Evolutionary conservation across 1,140 invertebrate genomes (phyloP), one percentile per base, ranked within the genome.

Genomic region (Onthophagus taurus): DNA sequence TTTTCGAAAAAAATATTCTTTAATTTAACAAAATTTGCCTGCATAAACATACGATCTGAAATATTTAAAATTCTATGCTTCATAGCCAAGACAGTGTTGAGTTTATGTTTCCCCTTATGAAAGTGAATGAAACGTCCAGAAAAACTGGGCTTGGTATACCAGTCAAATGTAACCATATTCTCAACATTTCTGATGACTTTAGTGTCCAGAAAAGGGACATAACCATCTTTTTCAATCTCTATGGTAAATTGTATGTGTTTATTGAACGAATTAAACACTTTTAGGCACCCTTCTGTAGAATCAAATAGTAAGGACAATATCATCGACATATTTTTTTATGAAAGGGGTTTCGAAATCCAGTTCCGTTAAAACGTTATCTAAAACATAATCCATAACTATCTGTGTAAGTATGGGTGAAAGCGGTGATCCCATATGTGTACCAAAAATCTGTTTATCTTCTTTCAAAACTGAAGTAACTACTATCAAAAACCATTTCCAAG

Each of bases 341-440:
- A 36, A 18, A 18, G 34, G 34, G 11, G 18, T 16, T 16, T 13
- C 4, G 17, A 36, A 36, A 13, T 4, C 11, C 3, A 5, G 18
- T 18, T 36, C 18, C 3, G 34, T 11, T 16, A 36, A 16, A 9
- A 16, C 34, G 18, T 3, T 16, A 11, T 17, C 34, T 11, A 36
- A 36, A 2, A 36, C 6, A 36, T 11, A 26, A 26, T 26, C 34
- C 37, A 39, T 39, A 20, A 39, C 37, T 21, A 39, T 19, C 12
- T 20, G 7, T 3, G 37, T 21, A 23, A 39, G 13, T 8, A 20
- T 20, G 14, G 37, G 20, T n/a, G 18, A 23, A 12, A 20, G 11
- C 12, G 37, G 37, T 19, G 37, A 39, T 11, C 37, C 37, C 37
- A 39, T 39, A 9, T 18, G 14, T 26, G 37, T 39, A 21, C 37